Base-by-base conservation (phyloP, 2,888 invertebrate species). In the Xylota sylvarum region DNA sequence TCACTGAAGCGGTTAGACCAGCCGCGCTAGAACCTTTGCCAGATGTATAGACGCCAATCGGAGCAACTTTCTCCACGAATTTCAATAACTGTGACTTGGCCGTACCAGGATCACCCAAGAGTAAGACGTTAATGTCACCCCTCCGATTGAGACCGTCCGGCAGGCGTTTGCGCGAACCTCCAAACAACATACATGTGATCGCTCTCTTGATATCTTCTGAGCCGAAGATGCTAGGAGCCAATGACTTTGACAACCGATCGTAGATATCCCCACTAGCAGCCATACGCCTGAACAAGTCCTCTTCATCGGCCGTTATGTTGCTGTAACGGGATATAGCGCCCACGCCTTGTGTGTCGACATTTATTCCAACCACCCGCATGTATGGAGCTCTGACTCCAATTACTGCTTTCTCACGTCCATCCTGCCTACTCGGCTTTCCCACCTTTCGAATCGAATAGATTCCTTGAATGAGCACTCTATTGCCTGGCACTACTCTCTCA, bases 1-100 rank as follows among this genome's bases (percentile, higher is more conserved):
- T 97, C 32, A 99, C 99, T 0, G 99, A 98, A 0, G 99, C 99
- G 23, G 99, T 99, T 43, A 99, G 94, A 92, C 99, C 99, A 82
- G 99, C 99, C 1, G 99, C 99, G 90, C 98, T 99, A 88, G 98
- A 98, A 2, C 99, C 99, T 93, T 99, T 99, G n/a, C 99, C 99
- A 0, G 99, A 99, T 0, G 99, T 99, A 91, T 99, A 99, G 4
- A 98, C 97, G 0, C 96, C 98, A 89, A 99, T 97, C 0, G 98
- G 99, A 0, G 98, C 94, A 19, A 98, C 98, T 90, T 96, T 96
- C 92, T 99, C 99, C 0, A 98, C 99, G 91, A 99, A 99, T 93
- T 99, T 99, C 9, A 99, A 93, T 77, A 99, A 93, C 92, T 99
- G 99, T 0, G 98, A 98, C 92, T 99, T 99, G n/a, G 99, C 99